Evolutionary conservation across 1,140 invertebrate species (phyloP), one percentile per base, ranked within the genome.

Genomic region (Gonioctena quinquepunctata): DNA sequence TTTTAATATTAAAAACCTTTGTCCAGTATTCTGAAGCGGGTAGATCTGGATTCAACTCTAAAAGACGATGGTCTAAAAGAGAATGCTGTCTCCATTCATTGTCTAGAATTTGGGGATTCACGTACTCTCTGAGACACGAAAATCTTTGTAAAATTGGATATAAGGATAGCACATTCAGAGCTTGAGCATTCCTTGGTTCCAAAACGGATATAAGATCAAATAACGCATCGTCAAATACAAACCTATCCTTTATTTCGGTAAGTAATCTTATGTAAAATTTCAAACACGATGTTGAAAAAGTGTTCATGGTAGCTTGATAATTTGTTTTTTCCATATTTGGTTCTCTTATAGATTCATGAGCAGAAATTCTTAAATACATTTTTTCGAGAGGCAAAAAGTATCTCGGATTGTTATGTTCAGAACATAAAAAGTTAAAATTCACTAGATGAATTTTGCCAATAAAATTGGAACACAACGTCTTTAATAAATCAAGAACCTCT

Each of bases 401-500:
- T 26, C 25, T 11, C n/a, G 59, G 59, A 27, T 61, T 61, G 13
- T 61, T 61, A 19, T 61, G 59, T 5, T 61, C 59, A 33, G 16
- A 61, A 26, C 21, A 16, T 26, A 61, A 61, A 61, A 27, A n/a
- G 7, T 25, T 8, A 5, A 16, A n/a, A 6, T 33, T 61, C 23
- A n/a, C 27, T 6, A 61, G n/a, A 26, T 61, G 23, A 4, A 5
- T 27, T 27, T 5, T 61, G 16, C 6, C 22, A 26, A 61, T 26
- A 61, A 26, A 61, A 61, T 61, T 61, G 21, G 8, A 16, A 27
- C n/a, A 61, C n/a, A 61, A 25, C 3, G 25, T 61, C 21, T 61
- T 61, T 26, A 61, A n/a, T 11, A 61, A 26, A 27, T n/a, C 21
- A 26, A 27, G n/a, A 5, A 68, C 54, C 68, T 77, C 67, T 65